phyloP scores from a whole-genome alignment of 2,113 vertebrate genomes.

The Rattus norvegicus region GRCr8 NC_086032.1:16091001-16091500 shows the following conservation, averaged over 20 bases:
- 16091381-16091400: fast-evolving
- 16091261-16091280: constrained; percentile 93
- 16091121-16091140: neutral
- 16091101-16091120: neutral
- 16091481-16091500: constrained; percentile 94
- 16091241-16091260: constrained; percentile 93
- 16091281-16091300: constrained; percentile 94
- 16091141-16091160: neutral
- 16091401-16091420: neutral
- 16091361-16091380: neutral
- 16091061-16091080: neutral
- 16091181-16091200: neutral
- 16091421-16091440: neutral
- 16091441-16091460: neutral
- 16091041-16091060: neutral
- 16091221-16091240: constrained; percentile 90
- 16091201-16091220: neutral
- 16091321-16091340: constrained; percentile 94
- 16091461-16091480: constrained; percentile 92
- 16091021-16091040: neutral
- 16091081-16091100: neutral
- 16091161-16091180: neutral
- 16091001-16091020: neutral
- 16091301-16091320: constrained; percentile 97
- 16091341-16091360: constrained; percentile 97